phyloP scores from a whole-genome alignment of 2,797 vertebrate genomes.

The Lepidocolaptes lacrymiger region DNA sequence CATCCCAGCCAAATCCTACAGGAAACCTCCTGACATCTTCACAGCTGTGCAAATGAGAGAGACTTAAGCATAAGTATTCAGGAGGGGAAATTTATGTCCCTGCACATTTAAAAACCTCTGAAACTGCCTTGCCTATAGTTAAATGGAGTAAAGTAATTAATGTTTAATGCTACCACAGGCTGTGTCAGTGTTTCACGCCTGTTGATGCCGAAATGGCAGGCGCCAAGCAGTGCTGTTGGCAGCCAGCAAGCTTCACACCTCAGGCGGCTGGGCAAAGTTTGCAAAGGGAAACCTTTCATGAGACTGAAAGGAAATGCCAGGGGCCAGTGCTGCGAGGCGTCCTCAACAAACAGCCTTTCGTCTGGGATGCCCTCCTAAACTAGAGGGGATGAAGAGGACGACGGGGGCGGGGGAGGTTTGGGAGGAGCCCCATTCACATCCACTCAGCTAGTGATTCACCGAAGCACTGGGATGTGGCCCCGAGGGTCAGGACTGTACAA shows the following conservation, averaged over 20 bases:
- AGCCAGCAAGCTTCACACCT: background rate
- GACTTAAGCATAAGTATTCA: background rate
- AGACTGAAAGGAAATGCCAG: background rate
- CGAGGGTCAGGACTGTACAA: background rate
- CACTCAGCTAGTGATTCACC: accelerated
- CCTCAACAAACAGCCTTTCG: background rate
- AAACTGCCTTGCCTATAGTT: background rate
- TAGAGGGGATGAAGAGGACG: accelerated
- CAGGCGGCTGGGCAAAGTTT: accelerated
- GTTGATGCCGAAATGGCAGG: background rate
- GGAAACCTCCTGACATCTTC: background rate
- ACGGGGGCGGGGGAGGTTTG: background rate
- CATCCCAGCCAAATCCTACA: background rate
- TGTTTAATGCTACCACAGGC: background rate
- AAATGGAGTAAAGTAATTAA: background rate
- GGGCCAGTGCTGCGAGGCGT: accelerated
- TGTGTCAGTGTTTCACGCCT: background rate
- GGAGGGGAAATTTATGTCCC: background rate
- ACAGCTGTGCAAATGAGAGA: background rate
- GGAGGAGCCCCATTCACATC: background rate
- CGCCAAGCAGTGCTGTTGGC: background rate
- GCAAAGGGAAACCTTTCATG: background rate
- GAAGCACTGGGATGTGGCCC: background rate
- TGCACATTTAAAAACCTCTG: background rate
- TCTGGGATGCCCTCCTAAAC: background rate